Percentiles rank a stretch among this genome's conserved stretches.
Conservation (phyloP, 1,140 invertebrate species). For the Mizuhopecten yessoensis region DNA sequence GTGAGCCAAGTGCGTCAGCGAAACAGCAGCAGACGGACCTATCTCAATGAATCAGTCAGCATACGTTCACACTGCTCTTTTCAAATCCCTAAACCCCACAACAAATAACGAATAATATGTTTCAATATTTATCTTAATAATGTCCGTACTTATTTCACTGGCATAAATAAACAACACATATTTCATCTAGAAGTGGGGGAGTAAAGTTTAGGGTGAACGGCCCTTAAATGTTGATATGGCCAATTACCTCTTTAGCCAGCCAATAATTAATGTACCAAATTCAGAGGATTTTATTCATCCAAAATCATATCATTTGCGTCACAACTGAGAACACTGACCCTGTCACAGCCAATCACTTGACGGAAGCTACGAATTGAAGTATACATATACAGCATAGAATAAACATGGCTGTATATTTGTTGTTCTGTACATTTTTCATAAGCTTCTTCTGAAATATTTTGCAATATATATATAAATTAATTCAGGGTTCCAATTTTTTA, state of each 20-base stretch:
- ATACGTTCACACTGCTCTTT: neutral
- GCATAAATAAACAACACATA: neutral
- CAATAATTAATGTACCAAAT: neutral
- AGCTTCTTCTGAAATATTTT: no score
- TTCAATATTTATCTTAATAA: neutral
- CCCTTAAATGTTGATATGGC: neutral
- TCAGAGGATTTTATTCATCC: neutral
- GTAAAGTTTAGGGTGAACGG: neutral
- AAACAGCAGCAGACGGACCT: constrained; percentile 9
- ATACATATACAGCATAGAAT: no score
- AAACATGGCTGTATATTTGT: no score
- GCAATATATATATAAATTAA: no score
- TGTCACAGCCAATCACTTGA: neutral
- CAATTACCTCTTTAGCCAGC: neutral
- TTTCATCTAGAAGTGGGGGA: neutral
- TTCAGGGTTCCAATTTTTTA: no score
- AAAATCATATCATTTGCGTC: neutral
- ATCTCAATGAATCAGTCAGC: neutral
- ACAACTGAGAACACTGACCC: neutral
- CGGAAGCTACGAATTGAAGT: neutral
- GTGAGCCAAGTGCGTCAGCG: neutral
- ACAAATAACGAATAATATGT: neutral
- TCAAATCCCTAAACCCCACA: neutral
- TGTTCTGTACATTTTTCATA: no score
- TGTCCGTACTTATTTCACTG: no score